phyloP scores from a whole-genome alignment of 2,888 invertebrate genomes.

The Hemicrepidius hirtus region DNA sequence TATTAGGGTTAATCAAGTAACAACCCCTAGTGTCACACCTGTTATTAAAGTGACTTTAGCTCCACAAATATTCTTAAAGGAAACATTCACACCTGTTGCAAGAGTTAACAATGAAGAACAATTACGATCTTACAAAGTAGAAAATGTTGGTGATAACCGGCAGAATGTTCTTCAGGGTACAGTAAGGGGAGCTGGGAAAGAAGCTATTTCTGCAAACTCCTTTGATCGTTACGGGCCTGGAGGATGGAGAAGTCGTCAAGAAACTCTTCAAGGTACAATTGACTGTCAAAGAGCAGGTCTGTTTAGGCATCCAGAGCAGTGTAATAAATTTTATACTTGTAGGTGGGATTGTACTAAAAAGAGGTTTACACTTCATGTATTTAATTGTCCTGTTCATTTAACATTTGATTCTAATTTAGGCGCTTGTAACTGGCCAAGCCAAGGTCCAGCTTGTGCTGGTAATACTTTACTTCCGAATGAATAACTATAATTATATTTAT shows the following conservation, averaged over 20 bases:
- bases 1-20: slow-evolving; percentile 53
- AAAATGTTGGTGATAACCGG: slow-evolving; percentile 59
- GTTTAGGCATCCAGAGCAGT: slow-evolving; percentile 84
- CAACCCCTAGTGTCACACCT: slow-evolving; percentile 43
- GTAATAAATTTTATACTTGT: slow-evolving; percentile 89
- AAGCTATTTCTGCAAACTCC: slow-evolving; percentile 62
- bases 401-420: slow-evolving; percentile 84
- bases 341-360: slow-evolving; percentile 87
- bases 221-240: slow-evolving; percentile 79
- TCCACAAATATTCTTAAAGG: slow-evolving; percentile 53
- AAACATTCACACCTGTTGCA: slow-evolving; percentile 37
- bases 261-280: slow-evolving; percentile 77
- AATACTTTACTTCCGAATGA: slow-evolving; percentile 74
- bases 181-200: slow-evolving; percentile 67
- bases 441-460: slow-evolving; percentile 85
- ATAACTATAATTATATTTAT: slow-evolving; percentile 48
- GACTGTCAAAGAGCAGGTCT: slow-evolving; percentile 78
- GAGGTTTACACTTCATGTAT: slow-evolving; percentile 83
- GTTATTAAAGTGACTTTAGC: slow-evolving; percentile 28
- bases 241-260: slow-evolving; percentile 76
- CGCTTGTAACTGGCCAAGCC: slow-evolving; percentile 90
- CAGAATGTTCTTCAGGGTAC: slow-evolving; percentile 65
- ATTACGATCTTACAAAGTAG: slow-evolving; percentile 48
- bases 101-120: slow-evolving; percentile 50
- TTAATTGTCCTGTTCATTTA: slow-evolving; percentile 86